These are phyloP conservation scores for Eugnorisma glareosa DNA, from an alignment of 2,888 invertebrate species.

Conservation along the genomic window DNA sequence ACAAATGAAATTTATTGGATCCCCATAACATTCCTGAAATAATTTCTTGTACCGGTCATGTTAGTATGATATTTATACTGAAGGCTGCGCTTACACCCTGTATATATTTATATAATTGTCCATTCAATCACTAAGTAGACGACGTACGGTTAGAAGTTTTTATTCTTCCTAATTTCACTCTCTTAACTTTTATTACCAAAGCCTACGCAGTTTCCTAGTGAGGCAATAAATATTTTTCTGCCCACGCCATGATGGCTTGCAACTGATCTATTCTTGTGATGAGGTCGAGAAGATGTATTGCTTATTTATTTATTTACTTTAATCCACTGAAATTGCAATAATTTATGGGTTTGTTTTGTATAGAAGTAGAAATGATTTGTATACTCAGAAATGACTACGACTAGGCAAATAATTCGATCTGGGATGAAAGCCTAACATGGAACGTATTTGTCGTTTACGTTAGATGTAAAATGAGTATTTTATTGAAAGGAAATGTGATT, in stretches of 20 bases:
- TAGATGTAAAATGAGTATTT: conserved; percentile 5
- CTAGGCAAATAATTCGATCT: conserved; percentile 17
- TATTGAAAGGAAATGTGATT: conserved; percentile 42
- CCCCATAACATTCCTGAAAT: too few species aligned
- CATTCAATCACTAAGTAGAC: background rate
- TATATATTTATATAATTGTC: background rate
- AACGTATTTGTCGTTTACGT: conserved; percentile 17
- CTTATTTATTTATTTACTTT: conserved; percentile 1
- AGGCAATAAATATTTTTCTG: conserved; percentile 17
- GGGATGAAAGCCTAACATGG: background rate
- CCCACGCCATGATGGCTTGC: conserved; percentile 23
- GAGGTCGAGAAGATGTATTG: conserved; percentile 10
- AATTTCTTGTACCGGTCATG: too few species aligned
- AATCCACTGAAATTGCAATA: background rate
- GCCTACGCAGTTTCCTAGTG: conserved; percentile 23
- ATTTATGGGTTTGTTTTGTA: background rate
- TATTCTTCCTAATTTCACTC: conserved; percentile 7
- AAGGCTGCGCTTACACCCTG: too few species aligned
- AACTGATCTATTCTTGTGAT: conserved; percentile 13
- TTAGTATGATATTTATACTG: too few species aligned
- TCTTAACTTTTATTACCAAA: conserved; percentile 12
- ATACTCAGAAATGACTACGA: conserved; percentile 8
- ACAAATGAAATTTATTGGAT: too few species aligned
- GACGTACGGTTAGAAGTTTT: background rate
- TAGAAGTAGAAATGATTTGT: conserved; percentile 31